Conservation (phyloP, 2,113 vertebrate genomes). For the Cebidichthys violaceus region DNA sequence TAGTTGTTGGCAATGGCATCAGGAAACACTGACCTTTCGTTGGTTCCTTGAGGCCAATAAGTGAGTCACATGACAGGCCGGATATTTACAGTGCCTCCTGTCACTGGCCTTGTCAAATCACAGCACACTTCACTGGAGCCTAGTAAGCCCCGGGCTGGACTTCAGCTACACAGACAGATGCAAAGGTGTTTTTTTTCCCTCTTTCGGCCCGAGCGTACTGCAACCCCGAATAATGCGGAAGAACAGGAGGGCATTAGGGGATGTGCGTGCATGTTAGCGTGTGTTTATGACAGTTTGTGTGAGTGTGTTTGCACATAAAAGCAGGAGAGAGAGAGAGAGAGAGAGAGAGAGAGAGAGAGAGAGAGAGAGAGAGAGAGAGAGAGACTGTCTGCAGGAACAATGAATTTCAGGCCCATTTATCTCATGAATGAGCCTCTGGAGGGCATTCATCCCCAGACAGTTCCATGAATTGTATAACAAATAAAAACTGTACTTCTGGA, state of each 20-base stretch:
- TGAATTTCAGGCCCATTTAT: slow-evolving; percentile 72
- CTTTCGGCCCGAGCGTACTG: slow-evolving; percentile 43
- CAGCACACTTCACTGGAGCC: slow-evolving; percentile 77
- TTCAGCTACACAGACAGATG: slow-evolving; percentile 62
- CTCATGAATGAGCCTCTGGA: slow-evolving; percentile 67
- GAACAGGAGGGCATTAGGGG: slow-evolving; percentile 38
- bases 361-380: slow-evolving; percentile 47
- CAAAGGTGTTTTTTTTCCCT: slow-evolving; percentile 70
- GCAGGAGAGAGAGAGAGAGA: background rate
- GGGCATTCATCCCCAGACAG: slow-evolving; percentile 60
- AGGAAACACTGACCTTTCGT: slow-evolving; percentile 81
- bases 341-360: slow-evolving; percentile 7
- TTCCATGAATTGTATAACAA: slow-evolving; percentile 53
- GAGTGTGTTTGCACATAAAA: slow-evolving; percentile 11
- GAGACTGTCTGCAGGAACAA: slow-evolving; percentile 64
- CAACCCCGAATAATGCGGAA: slow-evolving; percentile 51
- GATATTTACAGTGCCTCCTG: slow-evolving; percentile 80
- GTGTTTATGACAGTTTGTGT: slow-evolving; percentile 29
- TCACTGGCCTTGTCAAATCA: slow-evolving; percentile 83
- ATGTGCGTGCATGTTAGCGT: slow-evolving; percentile 34
- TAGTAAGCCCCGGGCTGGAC: slow-evolving; percentile 66
- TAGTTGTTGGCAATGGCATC: slow-evolving; percentile 81
- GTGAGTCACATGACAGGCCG: slow-evolving; percentile 80
- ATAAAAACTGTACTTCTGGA: slow-evolving; percentile 52
- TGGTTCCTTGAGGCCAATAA: slow-evolving; percentile 74